Evolutionary conservation across 2,113 vertebrate species (phyloP).

Genomic region (Python bivittatus): DNA sequence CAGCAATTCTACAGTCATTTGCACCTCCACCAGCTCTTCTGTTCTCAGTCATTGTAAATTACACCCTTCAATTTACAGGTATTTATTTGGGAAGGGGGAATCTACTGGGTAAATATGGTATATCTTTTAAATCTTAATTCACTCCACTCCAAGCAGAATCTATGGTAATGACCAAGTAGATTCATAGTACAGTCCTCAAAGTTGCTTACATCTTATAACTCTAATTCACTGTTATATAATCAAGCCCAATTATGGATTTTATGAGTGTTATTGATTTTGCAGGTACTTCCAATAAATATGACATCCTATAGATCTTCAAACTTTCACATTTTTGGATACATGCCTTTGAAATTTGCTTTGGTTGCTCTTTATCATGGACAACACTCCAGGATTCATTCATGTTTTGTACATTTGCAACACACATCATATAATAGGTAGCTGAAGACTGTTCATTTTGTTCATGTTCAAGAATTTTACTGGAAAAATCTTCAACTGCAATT

Average conservation of each 20-base stretch:
- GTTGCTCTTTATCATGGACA: conserved; percentile 77
- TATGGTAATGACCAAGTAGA: background rate
- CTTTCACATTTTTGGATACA: conserved; percentile 65
- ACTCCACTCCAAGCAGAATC: background rate
- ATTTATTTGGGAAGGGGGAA: background rate
- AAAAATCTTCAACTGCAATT: conserved; percentile 83
- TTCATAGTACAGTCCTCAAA: background rate
- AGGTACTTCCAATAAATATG: conserved; percentile 61
- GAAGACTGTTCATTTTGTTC: conserved; percentile 77
- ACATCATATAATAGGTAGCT: conserved; percentile 64
- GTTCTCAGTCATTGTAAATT: background rate
- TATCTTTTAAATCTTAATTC: background rate
- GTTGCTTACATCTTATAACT: background rate
- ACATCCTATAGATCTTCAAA: conserved; percentile 37
- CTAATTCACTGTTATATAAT: conserved; percentile 33
- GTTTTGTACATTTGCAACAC: conserved; percentile 64
- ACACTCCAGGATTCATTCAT: conserved; percentile 66
- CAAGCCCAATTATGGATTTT: conserved; percentile 57
- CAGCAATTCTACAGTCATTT: background rate
- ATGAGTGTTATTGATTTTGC: conserved; percentile 61
- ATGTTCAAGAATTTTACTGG: conserved; percentile 80
- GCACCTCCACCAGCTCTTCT: background rate
- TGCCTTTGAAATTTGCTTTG: conserved; percentile 90
- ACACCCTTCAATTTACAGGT: background rate
- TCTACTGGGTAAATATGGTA: background rate